Percentiles rank a stretch among this genome's conserved stretches.
phyloP scores from a whole-genome alignment of 2,888 invertebrate species.

The Leptarthrus brevirostris region DNA sequence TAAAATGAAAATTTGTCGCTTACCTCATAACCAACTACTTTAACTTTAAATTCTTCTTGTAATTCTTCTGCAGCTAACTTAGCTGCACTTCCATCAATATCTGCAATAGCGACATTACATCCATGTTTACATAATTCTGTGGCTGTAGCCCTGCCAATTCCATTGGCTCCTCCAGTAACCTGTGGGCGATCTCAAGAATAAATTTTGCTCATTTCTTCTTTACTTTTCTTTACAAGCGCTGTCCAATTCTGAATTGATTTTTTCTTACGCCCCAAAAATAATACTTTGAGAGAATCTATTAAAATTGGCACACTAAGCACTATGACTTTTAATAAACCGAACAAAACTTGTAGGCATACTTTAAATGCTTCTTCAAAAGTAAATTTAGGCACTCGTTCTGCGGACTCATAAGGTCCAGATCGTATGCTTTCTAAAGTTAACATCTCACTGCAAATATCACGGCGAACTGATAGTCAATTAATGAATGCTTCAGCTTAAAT shows the following conservation, averaged over 20 bases:
- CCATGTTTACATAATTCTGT: constrained; percentile 65
- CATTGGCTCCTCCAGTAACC: constrained; percentile 69
- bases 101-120: constrained; percentile 66
- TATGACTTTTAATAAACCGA: no score
- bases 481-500: no score
- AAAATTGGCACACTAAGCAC: constrained; percentile 16
- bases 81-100: constrained; percentile 63
- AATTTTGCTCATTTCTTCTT: not conserved
- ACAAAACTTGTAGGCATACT: no score
- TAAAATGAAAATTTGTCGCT: no score
- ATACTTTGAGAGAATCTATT: not conserved
- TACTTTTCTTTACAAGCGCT: constrained; percentile 48
- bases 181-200: constrained; percentile 54
- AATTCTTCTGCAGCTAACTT: constrained; percentile 61
- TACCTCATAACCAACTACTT: constrained; percentile 65
- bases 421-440: no score
- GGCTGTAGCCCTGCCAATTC: constrained; percentile 67
- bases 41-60: constrained; percentile 56
- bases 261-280: not conserved
- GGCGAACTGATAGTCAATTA: no score
- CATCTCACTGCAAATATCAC: no score
- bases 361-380: constrained; percentile 40
- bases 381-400: constrained; percentile 29
- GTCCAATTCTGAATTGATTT: constrained; percentile 33
- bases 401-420: constrained; percentile 51